Conservation (phyloP, 2,888 invertebrate species). For the Rhabditoides inermis region DNA sequence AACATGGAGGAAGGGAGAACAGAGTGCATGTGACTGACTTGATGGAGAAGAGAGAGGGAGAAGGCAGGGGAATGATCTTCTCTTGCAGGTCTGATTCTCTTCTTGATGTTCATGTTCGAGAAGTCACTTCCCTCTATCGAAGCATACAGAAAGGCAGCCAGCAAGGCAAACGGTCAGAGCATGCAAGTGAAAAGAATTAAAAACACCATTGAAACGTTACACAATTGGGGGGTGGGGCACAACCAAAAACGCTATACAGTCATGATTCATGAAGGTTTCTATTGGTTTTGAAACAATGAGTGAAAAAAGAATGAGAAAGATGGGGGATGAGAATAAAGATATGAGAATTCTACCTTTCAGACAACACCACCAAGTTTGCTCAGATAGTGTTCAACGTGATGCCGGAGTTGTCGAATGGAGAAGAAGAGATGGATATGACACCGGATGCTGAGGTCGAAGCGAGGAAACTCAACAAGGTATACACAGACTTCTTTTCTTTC, state of each 20-base stretch:
- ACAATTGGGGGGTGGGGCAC: background rate
- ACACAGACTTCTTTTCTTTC: too few species aligned
- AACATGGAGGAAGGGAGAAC: too few species aligned
- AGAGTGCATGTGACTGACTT: too few species aligned
- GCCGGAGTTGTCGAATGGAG: conserved; percentile 15
- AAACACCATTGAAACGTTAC: too few species aligned
- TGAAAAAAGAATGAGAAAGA: background rate
- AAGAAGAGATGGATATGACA: conserved; percentile 38
- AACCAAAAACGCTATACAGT: background rate
- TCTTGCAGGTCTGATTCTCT: conserved; percentile 18
- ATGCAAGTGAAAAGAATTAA: too few species aligned
- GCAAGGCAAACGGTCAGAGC: conserved; percentile 16
- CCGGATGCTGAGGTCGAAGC: too few species aligned
- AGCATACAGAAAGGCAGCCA: conserved; percentile 4
- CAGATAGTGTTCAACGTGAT: conserved; percentile 37
- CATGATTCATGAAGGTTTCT: too few species aligned
- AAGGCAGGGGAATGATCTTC: background rate
- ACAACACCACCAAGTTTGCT: conserved; percentile 21
- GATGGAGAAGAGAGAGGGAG: background rate
- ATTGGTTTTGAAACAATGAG: background rate
- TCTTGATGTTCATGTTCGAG: conserved; percentile 18
- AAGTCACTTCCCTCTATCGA: conserved; percentile 11
- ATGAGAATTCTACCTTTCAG: conserved; percentile 10
- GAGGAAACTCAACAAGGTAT: too few species aligned
- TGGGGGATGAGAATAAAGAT: background rate